Conservation (phyloP, 2,113 vertebrate genomes). For the Sinocyclocheilus anophthalmus region DNA sequence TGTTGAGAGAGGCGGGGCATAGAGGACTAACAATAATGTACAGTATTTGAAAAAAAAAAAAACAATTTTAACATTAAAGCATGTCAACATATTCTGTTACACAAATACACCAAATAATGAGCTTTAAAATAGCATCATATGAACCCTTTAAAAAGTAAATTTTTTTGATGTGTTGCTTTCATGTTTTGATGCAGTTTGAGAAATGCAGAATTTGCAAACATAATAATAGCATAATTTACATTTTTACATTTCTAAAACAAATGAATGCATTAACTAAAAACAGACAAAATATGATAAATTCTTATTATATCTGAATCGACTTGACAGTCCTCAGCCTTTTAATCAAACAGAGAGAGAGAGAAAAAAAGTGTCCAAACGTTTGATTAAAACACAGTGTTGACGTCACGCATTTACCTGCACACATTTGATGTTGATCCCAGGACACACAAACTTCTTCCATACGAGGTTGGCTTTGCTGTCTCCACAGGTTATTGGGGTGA, state of each 20-base stretch:
- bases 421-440: conserved; percentile 98
- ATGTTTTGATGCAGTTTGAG: background rate
- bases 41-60: too few species aligned
- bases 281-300: background rate
- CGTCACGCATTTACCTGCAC: conserved; percentile 80
- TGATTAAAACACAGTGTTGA: background rate
- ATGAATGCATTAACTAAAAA: background rate
- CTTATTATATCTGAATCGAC: background rate
- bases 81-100: too few species aligned
- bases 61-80: too few species aligned
- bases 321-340: background rate
- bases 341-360: background rate
- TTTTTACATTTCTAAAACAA: background rate
- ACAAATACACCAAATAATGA: too few species aligned
- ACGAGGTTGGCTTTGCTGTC: conserved; percentile 93
- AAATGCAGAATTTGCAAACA: background rate
- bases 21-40: too few species aligned
- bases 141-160: too few species aligned
- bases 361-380: background rate
- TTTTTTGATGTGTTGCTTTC: background rate
- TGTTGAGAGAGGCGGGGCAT: too few species aligned
- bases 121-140: too few species aligned
- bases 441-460: conserved; percentile 98
- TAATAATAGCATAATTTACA: background rate
- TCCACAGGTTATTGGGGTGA: conserved; percentile 94